These are phyloP conservation scores for Esox niger DNA, from an alignment of 2,113 vertebrate genomes.

Conservation along the genomic window DNA sequence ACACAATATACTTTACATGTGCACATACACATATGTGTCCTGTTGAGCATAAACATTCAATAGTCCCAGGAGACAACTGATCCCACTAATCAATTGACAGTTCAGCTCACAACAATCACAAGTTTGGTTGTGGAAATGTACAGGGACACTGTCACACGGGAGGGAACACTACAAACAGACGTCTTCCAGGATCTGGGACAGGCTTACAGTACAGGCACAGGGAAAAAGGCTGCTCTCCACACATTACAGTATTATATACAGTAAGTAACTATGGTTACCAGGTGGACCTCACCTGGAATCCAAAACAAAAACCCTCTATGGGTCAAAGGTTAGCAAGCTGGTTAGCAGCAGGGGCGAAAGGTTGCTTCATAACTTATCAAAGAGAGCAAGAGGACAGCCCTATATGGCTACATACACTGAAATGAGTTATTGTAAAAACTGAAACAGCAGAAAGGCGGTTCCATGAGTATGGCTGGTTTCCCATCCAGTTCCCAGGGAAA, in stretches of 20 bases:
- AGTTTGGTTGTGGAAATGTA: background rate
- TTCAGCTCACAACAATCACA: background rate
- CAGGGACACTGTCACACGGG: background rate
- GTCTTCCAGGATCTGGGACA: slow-evolving; percentile 33
- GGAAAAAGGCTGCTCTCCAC: slow-evolving; percentile 33
- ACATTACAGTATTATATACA: slow-evolving; percentile 30
- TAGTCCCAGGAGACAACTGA: slow-evolving; percentile 20
- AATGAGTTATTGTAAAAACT: slow-evolving; percentile 23
- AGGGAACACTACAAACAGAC: slow-evolving; percentile 16
- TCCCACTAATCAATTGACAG: too few species aligned
- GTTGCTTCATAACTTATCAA: slow-evolving; percentile 25
- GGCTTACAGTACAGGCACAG: slow-evolving; percentile 29
- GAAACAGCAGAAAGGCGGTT: slow-evolving; percentile 17
- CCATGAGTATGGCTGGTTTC: background rate
- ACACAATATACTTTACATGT: slow-evolving; percentile 21
- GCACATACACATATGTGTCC: slow-evolving; percentile 26
- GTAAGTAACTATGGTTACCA: slow-evolving; percentile 17
- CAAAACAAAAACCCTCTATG: slow-evolving; percentile 35
- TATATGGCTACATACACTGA: slow-evolving; percentile 1
- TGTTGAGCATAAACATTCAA: slow-evolving; percentile 48
- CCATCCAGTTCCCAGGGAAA: slow-evolving; percentile 12
- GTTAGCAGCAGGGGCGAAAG: slow-evolving; percentile 26
- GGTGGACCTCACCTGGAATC: slow-evolving; percentile 33
- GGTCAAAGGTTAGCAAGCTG: slow-evolving; percentile 26
- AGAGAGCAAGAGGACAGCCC: slow-evolving; percentile 28